Evolutionary conservation across 2,113 vertebrate species (phyloP).

Genomic region (Anguilla japonica): DNA sequence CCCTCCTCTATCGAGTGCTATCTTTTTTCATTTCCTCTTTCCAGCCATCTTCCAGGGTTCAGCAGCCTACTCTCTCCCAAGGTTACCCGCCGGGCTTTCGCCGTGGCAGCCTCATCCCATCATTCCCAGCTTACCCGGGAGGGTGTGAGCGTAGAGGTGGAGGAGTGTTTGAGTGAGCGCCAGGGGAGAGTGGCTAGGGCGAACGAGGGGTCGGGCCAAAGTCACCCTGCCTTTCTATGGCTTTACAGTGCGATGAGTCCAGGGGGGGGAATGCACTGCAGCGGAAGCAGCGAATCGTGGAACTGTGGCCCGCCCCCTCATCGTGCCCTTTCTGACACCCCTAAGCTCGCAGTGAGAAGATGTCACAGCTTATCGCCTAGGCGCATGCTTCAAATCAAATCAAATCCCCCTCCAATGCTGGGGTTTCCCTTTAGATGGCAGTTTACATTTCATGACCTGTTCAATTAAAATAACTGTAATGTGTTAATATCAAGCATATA

Average conservation of each 20-base stretch:
- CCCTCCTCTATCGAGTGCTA: conserved; percentile 28
- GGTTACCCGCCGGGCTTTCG: conserved; percentile 50
- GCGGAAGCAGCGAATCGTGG: background rate
- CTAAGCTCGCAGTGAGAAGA: background rate
- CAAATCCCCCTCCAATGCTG: too few species aligned
- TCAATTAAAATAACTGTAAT: too few species aligned
- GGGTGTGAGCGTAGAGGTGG: background rate
- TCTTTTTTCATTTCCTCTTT: conserved; percentile 35
- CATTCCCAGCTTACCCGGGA: background rate
- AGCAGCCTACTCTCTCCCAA: conserved; percentile 48
- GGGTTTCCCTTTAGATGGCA: too few species aligned
- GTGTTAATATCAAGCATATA: too few species aligned
- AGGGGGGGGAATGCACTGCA: background rate
- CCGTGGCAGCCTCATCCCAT: conserved; percentile 19
- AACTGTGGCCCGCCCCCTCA: too few species aligned
- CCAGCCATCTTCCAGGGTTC: conserved; percentile 26
- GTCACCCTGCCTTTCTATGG: background rate
- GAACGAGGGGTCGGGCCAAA: background rate
- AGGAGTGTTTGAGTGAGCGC: background rate
- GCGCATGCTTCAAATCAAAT: too few species aligned
- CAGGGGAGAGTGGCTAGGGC: too few species aligned
- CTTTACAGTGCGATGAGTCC: background rate
- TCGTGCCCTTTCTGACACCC: background rate
- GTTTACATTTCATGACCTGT: too few species aligned
- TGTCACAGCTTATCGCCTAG: too few species aligned